A percentile compares a stretch with the other conserved stretches of the same genome.
Conservation (phyloP, 2,888 invertebrate genomes). For the Anodontia alba region DNA sequence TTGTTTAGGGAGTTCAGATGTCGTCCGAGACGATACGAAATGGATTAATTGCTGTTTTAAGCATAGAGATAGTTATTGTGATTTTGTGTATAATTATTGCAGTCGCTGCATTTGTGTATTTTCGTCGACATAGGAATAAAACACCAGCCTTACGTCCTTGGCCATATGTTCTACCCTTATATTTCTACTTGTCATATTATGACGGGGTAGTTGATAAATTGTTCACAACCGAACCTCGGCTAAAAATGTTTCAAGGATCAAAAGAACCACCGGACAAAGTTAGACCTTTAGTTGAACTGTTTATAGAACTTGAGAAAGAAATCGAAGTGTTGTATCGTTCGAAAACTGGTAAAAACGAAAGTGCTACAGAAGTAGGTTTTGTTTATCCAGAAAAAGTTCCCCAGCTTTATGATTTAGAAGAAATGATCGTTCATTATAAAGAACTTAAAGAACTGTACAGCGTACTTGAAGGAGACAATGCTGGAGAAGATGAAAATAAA, state of each 20-base stretch:
- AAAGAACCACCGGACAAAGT: background rate
- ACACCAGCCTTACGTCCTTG: background rate
- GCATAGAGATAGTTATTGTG: background rate
- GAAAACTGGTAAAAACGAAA: background rate
- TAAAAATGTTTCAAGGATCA: background rate
- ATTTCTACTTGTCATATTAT: background rate
- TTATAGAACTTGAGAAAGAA: background rate
- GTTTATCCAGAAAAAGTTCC: background rate
- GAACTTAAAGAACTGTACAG: background rate
- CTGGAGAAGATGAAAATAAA: background rate
- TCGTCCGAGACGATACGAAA: too few species aligned
- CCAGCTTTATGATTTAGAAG: background rate
- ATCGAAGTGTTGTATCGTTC: background rate
- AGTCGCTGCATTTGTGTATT: background rate
- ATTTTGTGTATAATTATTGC: background rate
- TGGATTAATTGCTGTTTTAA: background rate
- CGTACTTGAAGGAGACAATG: background rate
- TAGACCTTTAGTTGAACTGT: background rate
- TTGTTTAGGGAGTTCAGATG: too few species aligned
- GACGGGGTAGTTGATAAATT: background rate
- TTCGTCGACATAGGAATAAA: background rate
- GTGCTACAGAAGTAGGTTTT: background rate
- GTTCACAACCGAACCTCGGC: background rate
- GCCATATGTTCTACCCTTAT: slow-evolving; percentile 3
- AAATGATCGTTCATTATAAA: background rate